Base-by-base conservation (phyloP, 2,113 vertebrate genomes). In the Thinocorus orbignyianus region DNA sequence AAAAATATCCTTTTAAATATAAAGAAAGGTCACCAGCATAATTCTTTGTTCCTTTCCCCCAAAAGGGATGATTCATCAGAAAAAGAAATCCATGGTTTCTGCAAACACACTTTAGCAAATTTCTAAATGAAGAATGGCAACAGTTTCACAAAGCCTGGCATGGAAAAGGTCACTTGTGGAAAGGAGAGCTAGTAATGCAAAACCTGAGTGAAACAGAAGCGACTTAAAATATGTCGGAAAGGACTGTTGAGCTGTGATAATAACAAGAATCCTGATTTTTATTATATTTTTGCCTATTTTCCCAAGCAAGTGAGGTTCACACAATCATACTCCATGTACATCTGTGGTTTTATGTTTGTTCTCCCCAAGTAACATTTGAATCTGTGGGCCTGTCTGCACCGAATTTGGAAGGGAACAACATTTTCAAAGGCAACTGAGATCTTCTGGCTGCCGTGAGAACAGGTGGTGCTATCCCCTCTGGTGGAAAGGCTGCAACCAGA, bases 11-110 rank as follows among this genome's bases (percentile, higher is more conserved):
- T 81, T 71, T 86, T 95, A 97, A 89, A 82, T 87, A 66, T 17
- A 93, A 96, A 76, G 91, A 97, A 98, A 98, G 93, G 95, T 97
- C 96, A 98, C 90, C 82, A 93, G 42, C 39, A 87, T 95, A 95
- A 92, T 94, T 97, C 84, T 96, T 83, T 78, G 41, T 76, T 97
- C 91, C 65, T 90, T 84, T 76, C 25, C 69, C 41, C 51, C 41
- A 89, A 95, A 96, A 77, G n/a, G 49, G 60, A 52, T 8, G 13
- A 93, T 71, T 90, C 49, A 81, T 80, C 93, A 87, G 60, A 83
- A 76, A 52, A 86, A 55, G 64, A 83, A 58, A 33, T 28, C 37
- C 20, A 51, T 17, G 5, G 11, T 82, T 97, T 97, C 66, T 80
- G 68, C 86, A 95, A 92, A 66, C 62, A 60, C 17, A 76, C 83